Base-by-base conservation (phyloP, 1,140 invertebrate genomes). In the Drosophila pseudoobscura region DNA sequence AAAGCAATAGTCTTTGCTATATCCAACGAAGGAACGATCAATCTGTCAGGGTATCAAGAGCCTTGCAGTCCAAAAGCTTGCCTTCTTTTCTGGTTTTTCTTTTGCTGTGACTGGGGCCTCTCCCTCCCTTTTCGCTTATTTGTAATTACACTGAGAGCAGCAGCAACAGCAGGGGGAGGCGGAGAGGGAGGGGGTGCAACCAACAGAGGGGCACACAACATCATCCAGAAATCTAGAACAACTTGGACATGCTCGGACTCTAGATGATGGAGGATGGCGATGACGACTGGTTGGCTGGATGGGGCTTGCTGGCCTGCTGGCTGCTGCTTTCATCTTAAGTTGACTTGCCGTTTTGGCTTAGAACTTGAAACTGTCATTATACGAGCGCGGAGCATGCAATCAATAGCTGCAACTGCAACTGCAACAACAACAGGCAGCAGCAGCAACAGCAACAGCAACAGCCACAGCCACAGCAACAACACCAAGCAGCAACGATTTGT, bases 301-400 rank as follows among this genome's bases (percentile, higher is more conserved):
- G 74, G 39, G 11, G 35, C 22, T 47, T 45, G 53, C 41, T 57
- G 45, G 20, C 17, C n/a, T 59, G 46, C 15, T 26, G 6, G 53
- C 6, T 62, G 51, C 6, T 62, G 52, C 56, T 79, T 61, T 49
- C 54, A 62, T 75, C 70, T 66, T 54, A 66, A 68, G 65, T 77
- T 62, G 78, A 63, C 65, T 80, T 70, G 62, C 70, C 78, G 83
- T 88, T 88, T 88, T 88, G 83, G 83, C 83, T 88, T 88, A 88
- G 83, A 88, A 88, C 83, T 88, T 88, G 83, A 88, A 88, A 88
- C 83, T 88, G 83, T 88, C 83, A 88, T 88, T 88, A 88, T 88
- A 58, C 70, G 80, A 78, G 83, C 75, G 80, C 83, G 77, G 83
- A 87, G 83, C 83, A 88, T 78, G 83, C 83, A 88, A 87, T 87